Base-by-base conservation (phyloP, 2,888 invertebrate species). In the Congeria kusceri region DNA sequence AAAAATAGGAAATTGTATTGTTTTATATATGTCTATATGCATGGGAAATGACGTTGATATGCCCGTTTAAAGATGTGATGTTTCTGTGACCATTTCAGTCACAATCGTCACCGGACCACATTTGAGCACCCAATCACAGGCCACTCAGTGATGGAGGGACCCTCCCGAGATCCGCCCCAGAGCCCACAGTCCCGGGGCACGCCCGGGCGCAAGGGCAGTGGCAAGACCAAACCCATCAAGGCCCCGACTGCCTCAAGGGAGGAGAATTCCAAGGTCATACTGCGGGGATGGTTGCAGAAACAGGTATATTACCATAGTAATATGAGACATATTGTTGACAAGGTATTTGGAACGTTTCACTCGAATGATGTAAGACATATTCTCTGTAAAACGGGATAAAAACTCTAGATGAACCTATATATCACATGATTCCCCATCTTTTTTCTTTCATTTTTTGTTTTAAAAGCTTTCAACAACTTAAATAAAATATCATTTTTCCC, bases 261-360 rank as follows among this genome's bases (percentile, higher is more conserved):
- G 75, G 95, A 96, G n/a, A 95, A 97, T 57, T 96, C 97, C 0
- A 96, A 97, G 9, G 97, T 98, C 11, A 96, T 97, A 0, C 95
- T 97, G 90, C 96, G 97, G 86, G 98, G 98, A 25, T 97, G 98
- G 96, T 94, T 98, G 63, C 96, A 97, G 93, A 98, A 98, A 92
- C 97, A 92, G 90, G 92, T 92, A 58, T 72, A 86, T 67, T 11
- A 3, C 23, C 20, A 32, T 32, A 11, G 32, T 32, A 11, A 32
- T n/a, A 53, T n/a, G 23, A 11, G 15, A 13, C 15, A 46, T 46
- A 46, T 46, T 46, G 46, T 46, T 15, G 15, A 11, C 15, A 13
- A 13, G 15, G 46, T 46, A 15, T 11, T 15, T 11, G 46, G 46
- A 13, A 15, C 11, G 13, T 46, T 15, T 46, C 46, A 13, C 46